Evolutionary conservation across 2,888 invertebrate genomes (phyloP), one percentile per base, ranked within the genome.

Genomic region (Nemotelus nigrinus): DNA sequence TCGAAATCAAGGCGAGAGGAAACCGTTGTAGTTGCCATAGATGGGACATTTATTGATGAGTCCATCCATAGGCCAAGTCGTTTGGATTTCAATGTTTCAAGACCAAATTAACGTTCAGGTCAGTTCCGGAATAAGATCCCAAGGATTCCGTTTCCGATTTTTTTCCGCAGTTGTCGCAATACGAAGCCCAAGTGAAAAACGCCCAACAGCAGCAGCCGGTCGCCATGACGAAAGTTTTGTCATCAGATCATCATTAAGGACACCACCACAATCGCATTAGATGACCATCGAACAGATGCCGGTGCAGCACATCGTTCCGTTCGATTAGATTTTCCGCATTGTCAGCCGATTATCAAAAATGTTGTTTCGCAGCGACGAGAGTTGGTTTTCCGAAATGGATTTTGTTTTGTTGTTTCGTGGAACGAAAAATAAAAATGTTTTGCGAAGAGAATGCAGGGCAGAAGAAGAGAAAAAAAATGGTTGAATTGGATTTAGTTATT

Each of bases 401-500:
- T 72, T 65, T 41, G 64, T 64, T 64, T 53, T 25, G 55, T 8
- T 7, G 53, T 7, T 6, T 39, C 50, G 43, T 6, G 55, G 41
- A 70, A 25, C 72, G 7, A 58, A 47, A 43, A 58, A 72, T n/a
- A 39, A 58, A 58, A 58, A 41, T 65, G 44, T 72, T 6, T 58
- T 63, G 6, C 48, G n/a, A 44, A 45, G 3, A 57, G 58, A 47
- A 47, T 5, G 58, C 8, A 8, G 50, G 39, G n/a, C 44, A 41
- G 70, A 48, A 39, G 44, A 39, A 48, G 47, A 43, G 74, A 50
- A 68, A 72, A 77, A 77, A 79, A 63, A 79, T 68, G 53, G 45
- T 25, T 57, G 63, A 74, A 77, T 79, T 77, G 53, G 67, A 74
- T 75, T 79, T 79, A 76, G 58, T 50, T 45, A 57, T 60, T 25